phyloP scores from a whole-genome alignment of 2,113 vertebrate genomes.

The Paracanthobrama guichenoti region DNA sequence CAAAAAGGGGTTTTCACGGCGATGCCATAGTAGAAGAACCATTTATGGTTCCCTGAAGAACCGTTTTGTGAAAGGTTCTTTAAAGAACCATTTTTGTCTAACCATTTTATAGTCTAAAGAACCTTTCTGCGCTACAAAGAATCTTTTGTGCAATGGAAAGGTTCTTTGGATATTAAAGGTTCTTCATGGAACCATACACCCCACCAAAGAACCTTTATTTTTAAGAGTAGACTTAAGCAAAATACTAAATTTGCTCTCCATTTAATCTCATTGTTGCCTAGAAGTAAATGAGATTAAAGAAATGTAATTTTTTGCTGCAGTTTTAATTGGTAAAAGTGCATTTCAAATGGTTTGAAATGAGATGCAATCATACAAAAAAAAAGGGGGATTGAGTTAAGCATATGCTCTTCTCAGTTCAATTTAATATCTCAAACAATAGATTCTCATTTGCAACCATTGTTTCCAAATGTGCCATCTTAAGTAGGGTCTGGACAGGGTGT shows the following conservation, averaged over 20 bases:
- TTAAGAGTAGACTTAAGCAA: not conserved
- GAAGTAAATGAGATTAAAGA: not conserved
- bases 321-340: not conserved
- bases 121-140: too few relatives aligned
- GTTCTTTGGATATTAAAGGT: too few relatives aligned
- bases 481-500: not conserved
- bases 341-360: not conserved
- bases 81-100: too few relatives aligned
- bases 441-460: not conserved
- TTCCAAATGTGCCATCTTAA: not conserved
- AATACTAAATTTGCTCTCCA: not conserved
- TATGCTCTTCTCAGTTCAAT: not conserved
- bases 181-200: too few relatives aligned
- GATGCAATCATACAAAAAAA: constrained; percentile 1
- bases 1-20: too few relatives aligned
- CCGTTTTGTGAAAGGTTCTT: too few relatives aligned
- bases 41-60: too few relatives aligned
- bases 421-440: not conserved
- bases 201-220: too few relatives aligned
- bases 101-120: too few relatives aligned
- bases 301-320: not conserved
- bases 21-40: too few relatives aligned
- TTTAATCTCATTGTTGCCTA: not conserved
- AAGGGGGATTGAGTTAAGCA: not conserved
- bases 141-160: too few relatives aligned